These are phyloP conservation scores for Henricia sp. DNA, from an alignment of 53 echinoderm and acorn worm species.

Conservation along the genomic window DNA sequence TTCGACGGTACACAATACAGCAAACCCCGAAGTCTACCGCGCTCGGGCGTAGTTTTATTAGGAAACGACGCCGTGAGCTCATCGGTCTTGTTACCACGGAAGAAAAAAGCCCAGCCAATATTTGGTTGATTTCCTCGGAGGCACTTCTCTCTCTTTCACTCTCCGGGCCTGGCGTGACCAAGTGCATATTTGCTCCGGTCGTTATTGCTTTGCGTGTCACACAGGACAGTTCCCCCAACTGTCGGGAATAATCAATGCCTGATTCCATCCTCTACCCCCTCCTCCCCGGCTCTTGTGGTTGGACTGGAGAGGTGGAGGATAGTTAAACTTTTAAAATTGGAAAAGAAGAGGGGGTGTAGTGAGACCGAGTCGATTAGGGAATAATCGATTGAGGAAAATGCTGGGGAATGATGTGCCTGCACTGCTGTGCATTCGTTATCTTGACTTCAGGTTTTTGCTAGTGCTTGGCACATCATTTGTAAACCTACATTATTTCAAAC, in stretches of 20 bases:
- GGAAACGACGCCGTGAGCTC: background rate
- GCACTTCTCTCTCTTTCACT: conserved; percentile 14
- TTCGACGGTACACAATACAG: background rate
- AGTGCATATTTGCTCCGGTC: conserved; percentile 16
- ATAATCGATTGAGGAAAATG: background rate
- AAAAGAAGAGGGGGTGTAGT: background rate
- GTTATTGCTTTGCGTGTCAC: conserved; percentile 36
- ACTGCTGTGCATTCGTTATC: too few species aligned
- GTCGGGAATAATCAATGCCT: conserved; percentile 22
- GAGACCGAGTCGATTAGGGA: background rate
- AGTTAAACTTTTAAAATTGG: background rate
- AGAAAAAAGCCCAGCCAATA: background rate
- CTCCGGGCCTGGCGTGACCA: conserved; percentile 5
- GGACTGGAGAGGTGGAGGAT: background rate
- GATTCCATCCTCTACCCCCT: background rate
- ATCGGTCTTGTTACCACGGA: background rate
- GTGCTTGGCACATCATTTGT: too few species aligned
- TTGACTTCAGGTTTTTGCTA: too few species aligned
- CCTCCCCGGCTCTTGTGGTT: background rate
- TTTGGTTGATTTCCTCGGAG: conserved; percentile 29
- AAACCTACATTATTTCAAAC: too few species aligned
- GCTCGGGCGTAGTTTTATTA: background rate
- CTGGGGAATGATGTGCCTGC: background rate
- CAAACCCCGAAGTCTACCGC: background rate
- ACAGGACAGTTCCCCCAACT: background rate